phyloP scores from a whole-genome alignment of 2,113 vertebrate genomes.

The Irena cyanogastra region DNA sequence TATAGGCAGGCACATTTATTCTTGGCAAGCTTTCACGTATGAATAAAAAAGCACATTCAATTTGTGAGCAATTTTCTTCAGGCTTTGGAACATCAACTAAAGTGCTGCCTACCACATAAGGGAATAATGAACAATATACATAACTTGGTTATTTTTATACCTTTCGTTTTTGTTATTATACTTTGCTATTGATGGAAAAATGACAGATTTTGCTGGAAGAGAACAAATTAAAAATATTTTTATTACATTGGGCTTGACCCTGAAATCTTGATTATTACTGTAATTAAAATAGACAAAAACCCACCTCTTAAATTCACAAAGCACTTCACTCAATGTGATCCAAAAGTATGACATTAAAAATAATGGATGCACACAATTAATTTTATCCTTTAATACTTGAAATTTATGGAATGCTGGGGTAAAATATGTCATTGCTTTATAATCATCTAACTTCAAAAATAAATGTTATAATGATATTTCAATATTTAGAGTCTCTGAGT shows the following conservation, averaged over 20 bases:
- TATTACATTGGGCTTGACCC: neutral
- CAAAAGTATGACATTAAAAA: neutral
- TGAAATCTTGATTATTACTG: neutral
- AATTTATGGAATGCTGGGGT: neutral
- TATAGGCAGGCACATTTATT: neutral
- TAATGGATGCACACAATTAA: neutral
- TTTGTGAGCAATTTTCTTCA: neutral
- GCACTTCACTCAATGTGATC: neutral
- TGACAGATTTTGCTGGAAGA: neutral
- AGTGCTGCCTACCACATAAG: neutral
- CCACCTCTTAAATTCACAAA: neutral
- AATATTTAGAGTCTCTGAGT: neutral
- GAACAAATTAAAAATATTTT: neutral
- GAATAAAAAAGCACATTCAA: slow-evolving; percentile 3
- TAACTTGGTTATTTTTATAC: neutral
- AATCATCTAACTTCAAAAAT: neutral
- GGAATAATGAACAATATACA: neutral
- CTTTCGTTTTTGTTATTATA: neutral
- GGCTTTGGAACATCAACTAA: neutral
- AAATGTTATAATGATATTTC: neutral
- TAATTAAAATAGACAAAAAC: neutral
- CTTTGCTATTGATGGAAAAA: neutral
- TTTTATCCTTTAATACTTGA: neutral
- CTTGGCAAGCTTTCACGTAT: neutral
- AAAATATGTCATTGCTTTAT: neutral